A percentile compares a stretch with the other conserved stretches of the same genome.
Evolutionary conservation across 2,113 vertebrate genomes (phyloP).

Genomic region (Saimiri boliviensis): DNA sequence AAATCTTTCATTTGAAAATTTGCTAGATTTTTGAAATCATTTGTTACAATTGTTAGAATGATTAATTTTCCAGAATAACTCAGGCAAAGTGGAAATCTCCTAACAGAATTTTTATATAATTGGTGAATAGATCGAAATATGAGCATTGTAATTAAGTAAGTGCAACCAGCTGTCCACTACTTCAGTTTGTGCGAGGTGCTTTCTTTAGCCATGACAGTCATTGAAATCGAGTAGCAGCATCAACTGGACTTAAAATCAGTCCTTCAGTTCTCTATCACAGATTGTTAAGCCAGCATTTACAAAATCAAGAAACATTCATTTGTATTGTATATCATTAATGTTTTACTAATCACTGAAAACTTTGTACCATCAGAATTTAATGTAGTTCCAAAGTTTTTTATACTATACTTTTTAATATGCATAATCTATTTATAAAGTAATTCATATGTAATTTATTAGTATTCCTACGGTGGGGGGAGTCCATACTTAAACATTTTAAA

Average conservation of each 20-base stretch:
- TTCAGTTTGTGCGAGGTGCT: neutral
- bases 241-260: neutral
- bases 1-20: slow-evolving; percentile 29
- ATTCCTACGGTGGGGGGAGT: neutral
- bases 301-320: neutral
- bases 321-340: neutral
- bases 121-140: neutral
- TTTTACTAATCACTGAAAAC: neutral
- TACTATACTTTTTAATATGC: neutral
- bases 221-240: neutral
- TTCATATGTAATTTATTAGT: neutral
- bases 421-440: neutral
- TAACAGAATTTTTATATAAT: neutral
- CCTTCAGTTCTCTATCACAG: neutral
- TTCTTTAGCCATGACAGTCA: neutral
- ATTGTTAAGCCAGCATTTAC: neutral
- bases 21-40: slow-evolving; percentile 2
- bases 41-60: neutral
- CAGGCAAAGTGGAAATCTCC: neutral
- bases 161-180: neutral
- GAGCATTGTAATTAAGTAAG: neutral
- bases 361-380: neutral
- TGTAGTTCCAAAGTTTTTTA: neutral
- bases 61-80: neutral
- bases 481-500: neutral